These are phyloP conservation scores for Cygnus atratus DNA, from an alignment of 2,113 vertebrate species.

Conservation along the genomic window DNA sequence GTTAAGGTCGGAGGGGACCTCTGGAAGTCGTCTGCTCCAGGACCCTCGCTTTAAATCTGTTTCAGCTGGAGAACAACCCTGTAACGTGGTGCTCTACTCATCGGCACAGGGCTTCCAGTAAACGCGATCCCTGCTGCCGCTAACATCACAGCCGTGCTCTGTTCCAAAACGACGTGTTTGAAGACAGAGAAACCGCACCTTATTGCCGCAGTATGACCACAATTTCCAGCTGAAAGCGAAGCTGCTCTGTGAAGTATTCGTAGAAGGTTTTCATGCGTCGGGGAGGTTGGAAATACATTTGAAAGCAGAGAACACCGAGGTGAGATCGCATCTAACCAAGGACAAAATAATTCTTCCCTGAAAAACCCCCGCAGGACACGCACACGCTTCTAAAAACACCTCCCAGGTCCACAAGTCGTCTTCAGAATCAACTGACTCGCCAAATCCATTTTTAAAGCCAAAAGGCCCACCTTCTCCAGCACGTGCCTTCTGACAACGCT, in stretches of 20 bases:
- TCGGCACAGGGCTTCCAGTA: neutral
- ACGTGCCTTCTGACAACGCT: neutral
- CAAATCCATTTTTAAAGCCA: rapidly evolving
- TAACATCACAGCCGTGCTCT: rapidly evolving
- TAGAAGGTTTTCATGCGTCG: rapidly evolving
- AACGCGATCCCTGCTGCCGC: rapidly evolving
- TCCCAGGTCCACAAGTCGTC: neutral
- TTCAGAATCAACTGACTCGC: rapidly evolving
- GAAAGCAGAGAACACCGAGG: rapidly evolving
- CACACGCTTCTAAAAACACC: rapidly evolving
- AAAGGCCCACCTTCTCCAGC: neutral
- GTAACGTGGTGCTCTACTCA: neutral
- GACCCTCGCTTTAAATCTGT: rapidly evolving
- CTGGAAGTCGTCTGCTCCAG: no score
- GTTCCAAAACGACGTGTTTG: rapidly evolving
- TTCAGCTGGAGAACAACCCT: neutral
- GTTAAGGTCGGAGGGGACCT: no score
- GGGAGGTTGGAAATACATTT: rapidly evolving
- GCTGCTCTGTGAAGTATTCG: rapidly evolving
- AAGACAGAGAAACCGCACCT: neutral
- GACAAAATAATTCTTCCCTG: rapidly evolving
- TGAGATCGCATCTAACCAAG: rapidly evolving
- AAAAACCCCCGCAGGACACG: rapidly evolving
- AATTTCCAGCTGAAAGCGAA: rapidly evolving
- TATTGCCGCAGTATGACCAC: rapidly evolving